These are phyloP conservation scores for Zosterops hypoxanthus DNA, from an alignment of 2,113 vertebrate genomes.

Conservation along the genomic window DNA sequence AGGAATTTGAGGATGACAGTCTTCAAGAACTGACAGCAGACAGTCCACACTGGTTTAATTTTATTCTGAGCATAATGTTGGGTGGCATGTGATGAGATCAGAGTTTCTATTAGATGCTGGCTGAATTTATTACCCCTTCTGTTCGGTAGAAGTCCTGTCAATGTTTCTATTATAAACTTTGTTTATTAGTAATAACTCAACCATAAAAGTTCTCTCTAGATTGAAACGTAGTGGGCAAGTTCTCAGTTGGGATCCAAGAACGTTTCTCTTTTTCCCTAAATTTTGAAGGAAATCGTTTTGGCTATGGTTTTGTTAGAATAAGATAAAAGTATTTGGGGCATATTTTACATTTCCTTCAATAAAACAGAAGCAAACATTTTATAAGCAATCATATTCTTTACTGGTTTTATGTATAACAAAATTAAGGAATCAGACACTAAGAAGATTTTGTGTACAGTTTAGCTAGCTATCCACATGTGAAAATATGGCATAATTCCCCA, in stretches of 20 bases:
- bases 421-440: neutral
- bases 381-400: neutral
- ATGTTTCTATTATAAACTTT: constrained; percentile 45
- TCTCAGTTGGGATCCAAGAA: constrained; percentile 8
- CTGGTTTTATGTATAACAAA: neutral
- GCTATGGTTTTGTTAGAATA: constrained; percentile 26
- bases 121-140: constrained; percentile 27
- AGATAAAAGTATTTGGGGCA: constrained; percentile 16
- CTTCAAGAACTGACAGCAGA: neutral
- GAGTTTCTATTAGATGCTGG: constrained; percentile 38
- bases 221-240: neutral
- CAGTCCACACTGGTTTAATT: neutral
- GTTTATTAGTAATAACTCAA: constrained; percentile 44
- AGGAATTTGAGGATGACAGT: neutral
- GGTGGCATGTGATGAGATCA: constrained; percentile 7
- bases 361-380: constrained; percentile 28
- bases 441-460: neutral
- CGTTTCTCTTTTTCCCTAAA: constrained; percentile 37
- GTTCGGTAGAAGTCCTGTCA: neutral
- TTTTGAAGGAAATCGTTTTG: constrained; percentile 46
- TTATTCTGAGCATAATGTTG: neutral
- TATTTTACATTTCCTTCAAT: constrained; percentile 25
- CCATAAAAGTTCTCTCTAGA: constrained; percentile 34
- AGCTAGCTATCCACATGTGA: neutral
- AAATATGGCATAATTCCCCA: neutral